These are phyloP conservation scores for Aurelia aurita DNA, from an alignment of 30 jellyfish, hydroid and myxozoan species.

Conservation along the genomic window DNA sequence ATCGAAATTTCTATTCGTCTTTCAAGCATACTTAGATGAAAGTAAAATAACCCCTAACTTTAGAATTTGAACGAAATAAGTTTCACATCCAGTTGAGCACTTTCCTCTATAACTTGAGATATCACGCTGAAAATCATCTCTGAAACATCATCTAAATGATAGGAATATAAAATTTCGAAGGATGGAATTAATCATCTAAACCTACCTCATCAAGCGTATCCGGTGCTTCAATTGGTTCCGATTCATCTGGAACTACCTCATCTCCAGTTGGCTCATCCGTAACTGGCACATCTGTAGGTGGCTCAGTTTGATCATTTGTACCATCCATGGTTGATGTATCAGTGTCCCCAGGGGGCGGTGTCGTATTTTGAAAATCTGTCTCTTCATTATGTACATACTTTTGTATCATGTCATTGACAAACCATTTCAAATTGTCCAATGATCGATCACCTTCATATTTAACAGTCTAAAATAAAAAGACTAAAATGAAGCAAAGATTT, in stretches of 20 bases:
- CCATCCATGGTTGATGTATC: neutral
- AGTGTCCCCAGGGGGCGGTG: too few species aligned
- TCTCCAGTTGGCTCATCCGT: neutral
- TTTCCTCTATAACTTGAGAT: too few species aligned
- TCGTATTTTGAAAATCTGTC: neutral
- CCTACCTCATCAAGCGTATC: conserved; percentile 33
- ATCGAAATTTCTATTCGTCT: too few species aligned
- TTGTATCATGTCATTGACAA: conserved; percentile 29
- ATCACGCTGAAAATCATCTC: too few species aligned
- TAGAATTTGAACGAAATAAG: neutral
- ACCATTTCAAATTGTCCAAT: conserved; percentile 19
- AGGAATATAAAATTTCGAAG: neutral
- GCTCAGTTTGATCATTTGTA: neutral
- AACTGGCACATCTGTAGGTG: conserved; percentile 6
- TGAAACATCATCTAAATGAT: neutral
- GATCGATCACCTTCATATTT: conserved; percentile 48
- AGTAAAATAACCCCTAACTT: too few species aligned
- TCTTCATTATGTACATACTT: conserved; percentile 5
- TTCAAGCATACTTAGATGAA: too few species aligned
- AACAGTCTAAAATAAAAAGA: conserved; percentile 4
- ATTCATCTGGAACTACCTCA: neutral
- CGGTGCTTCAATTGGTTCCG: conserved; percentile 22
- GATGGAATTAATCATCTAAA: neutral
- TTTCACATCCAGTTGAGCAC: too few species aligned
- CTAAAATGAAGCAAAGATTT: too few species aligned